phyloP scores from a whole-genome alignment of 2,797 vertebrate genomes.

The Xyrichtys novacula region DNA sequence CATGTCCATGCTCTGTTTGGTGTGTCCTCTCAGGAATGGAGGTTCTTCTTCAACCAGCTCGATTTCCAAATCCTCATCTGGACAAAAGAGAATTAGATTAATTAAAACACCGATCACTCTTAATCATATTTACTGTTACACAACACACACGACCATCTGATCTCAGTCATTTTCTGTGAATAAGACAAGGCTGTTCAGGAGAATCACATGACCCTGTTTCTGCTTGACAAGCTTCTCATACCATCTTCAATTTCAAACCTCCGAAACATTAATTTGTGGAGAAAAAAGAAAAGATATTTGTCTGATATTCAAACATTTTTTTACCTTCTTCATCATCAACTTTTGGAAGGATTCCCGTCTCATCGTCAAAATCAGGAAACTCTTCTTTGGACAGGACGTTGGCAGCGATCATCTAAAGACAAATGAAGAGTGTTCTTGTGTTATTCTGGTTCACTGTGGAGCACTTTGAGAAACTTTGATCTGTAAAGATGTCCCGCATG shows the following conservation, averaged over 20 bases:
- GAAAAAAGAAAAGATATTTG: too few relatives aligned
- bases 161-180: neutral
- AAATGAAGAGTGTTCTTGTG: neutral
- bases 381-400: conserved; percentile 99
- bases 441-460: neutral
- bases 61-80: conserved; percentile 98
- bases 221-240: too few relatives aligned
- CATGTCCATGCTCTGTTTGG: conserved; percentile 99
- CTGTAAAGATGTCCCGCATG: too few relatives aligned
- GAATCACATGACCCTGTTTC: too few relatives aligned
- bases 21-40: conserved; percentile 96
- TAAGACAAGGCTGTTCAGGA: too few relatives aligned
- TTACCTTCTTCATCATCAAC: conserved; percentile 98
- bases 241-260: too few relatives aligned
- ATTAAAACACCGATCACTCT: neutral
- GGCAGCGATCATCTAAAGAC: conserved; percentile 95
- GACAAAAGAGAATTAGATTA: neutral
- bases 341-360: conserved; percentile 98
- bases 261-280: too few relatives aligned
- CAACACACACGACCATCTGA: neutral
- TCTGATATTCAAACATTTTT: neutral
- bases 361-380: conserved; percentile 98
- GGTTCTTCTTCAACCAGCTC: conserved; percentile 98
- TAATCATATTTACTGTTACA: neutral
- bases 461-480: neutral